Evolutionary conservation across 2,888 invertebrate genomes (phyloP), one percentile per base, ranked within the genome.

Genomic region (Desoria tigrina): DNA sequence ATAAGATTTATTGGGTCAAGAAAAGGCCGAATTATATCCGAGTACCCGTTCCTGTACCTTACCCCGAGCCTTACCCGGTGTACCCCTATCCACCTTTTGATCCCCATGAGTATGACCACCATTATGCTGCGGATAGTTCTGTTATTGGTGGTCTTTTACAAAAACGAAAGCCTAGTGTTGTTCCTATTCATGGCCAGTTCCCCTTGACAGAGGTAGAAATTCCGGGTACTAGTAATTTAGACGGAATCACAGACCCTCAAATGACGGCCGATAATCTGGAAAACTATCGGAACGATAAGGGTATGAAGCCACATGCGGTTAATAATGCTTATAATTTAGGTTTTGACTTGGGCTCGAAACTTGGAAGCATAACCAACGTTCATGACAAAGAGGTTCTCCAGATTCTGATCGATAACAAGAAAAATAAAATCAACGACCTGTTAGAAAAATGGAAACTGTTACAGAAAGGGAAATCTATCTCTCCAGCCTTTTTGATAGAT

Each of bases 311-410:
- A 14, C 63, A 61, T 45, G 49, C 63, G 1, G 57, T 50, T 1
- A 49, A 53, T 4, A 49, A 63, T 11, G 54, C 53, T 1, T 68
- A 68, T 26, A 58, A 59, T 24, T 16, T 70, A 28, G 67, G 70
- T 7, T 67, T 61, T 37, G 63, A 63, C 45, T n/a, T 70, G 27
- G 70, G 70, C 11, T 27, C 60, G 28, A 63, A 45, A 28, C 2
- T 71, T 28, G 63, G 61, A 14, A 63, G 57, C 24, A 42, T 68
- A 28, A 63, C 58, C 3, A 71, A 68, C 37, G 60, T 60, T 6
- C 71, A 71, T 45, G 71, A 71, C 32, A 65, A 59, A 39, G 66
- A 73, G 37, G 71, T 71, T n/a, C 39, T 73, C 21, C 61, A 71
- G 64, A 66, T 71, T 18, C 60, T 73, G 11, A 27, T 71, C 7